These are phyloP conservation scores for Alca torda DNA, from an alignment of 2,797 vertebrate species.

Conservation along the genomic window DNA sequence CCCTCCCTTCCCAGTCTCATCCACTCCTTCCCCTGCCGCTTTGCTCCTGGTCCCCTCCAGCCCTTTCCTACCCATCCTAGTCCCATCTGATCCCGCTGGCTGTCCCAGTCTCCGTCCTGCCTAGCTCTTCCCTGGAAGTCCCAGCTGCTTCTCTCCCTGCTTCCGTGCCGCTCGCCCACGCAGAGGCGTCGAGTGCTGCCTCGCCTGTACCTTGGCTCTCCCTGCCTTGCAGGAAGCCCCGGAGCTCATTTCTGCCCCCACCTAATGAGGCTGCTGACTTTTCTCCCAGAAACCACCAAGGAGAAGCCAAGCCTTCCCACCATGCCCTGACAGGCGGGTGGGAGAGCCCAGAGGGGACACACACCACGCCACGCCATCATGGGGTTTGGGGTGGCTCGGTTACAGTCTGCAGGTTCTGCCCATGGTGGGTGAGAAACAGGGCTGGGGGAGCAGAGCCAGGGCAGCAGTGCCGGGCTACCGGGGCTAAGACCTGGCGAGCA, in stretches of 20 bases:
- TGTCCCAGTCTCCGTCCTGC: background rate
- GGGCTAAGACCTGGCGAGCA: background rate
- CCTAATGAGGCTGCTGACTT: background rate
- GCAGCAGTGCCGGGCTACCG: fast-evolving
- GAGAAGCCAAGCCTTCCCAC: background rate
- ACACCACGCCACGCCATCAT: background rate
- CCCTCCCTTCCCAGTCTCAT: background rate
- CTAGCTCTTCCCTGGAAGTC: background rate
- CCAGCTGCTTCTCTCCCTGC: background rate
- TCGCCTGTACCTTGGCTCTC: background rate
- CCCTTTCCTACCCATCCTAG: background rate
- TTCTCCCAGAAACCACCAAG: background rate
- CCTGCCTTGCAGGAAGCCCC: background rate
- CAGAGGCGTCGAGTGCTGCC: fast-evolving
- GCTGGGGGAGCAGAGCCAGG: background rate
- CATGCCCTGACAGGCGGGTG: fast-evolving
- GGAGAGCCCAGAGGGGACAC: background rate
- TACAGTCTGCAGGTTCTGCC: background rate
- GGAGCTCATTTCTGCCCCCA: fast-evolving
- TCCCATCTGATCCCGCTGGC: background rate
- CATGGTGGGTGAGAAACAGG: background rate
- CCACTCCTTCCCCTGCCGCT: background rate
- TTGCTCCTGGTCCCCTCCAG: background rate
- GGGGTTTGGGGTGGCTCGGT: background rate
- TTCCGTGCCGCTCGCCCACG: fast-evolving